Base-by-base conservation (phyloP, 2,888 invertebrate species). In the Leptopilina syphax region DNA sequence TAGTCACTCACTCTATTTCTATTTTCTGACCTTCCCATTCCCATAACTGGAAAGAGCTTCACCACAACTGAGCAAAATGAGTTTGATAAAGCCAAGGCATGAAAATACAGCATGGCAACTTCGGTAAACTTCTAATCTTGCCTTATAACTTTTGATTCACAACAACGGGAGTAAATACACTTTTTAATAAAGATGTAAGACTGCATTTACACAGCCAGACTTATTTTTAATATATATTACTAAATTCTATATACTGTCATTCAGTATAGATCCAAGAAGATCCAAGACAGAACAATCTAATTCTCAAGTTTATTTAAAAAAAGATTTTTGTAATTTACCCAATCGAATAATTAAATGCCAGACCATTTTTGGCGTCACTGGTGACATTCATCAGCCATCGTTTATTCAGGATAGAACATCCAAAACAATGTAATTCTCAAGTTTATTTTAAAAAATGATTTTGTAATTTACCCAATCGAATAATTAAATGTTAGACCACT, bases 121-220 rank as follows among this genome's bases (percentile, higher is more conserved):
- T 70, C 27, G 54, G 27, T 18, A 70, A 70, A 70, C 13, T 70
- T 70, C 70, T 70, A 24, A 70, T 70, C 54, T 70, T 27, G 6
- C 13, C 24, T 27, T 27, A 50, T 50, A 54, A 70, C 50, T 54
- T 70, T 70, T 27, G 50, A 54, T 50, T 54, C 50, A 68, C 68
- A 18, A 44, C 41, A 24, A n/a, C 68, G 13, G 10, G 8, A 50
- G 50, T 70, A 70, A 54, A 50, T 70, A 54, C 6, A 12, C 3
- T 27, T 0, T n/a, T 9, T 13, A 10, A 50, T 18, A 68, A 8
- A 68, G 50, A 70, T 70, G 27, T 12, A 70, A 41, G 34, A 8
- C 63, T 18, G 24, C 24, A 24, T 18, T 24, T 63, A 24, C 47
- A 13, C 24, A 6, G 27, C 24, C 24, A 1, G 18, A 50, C 24